Conservation (phyloP, 2,113 vertebrate species). For the Rafetus swinhoei region DNA sequence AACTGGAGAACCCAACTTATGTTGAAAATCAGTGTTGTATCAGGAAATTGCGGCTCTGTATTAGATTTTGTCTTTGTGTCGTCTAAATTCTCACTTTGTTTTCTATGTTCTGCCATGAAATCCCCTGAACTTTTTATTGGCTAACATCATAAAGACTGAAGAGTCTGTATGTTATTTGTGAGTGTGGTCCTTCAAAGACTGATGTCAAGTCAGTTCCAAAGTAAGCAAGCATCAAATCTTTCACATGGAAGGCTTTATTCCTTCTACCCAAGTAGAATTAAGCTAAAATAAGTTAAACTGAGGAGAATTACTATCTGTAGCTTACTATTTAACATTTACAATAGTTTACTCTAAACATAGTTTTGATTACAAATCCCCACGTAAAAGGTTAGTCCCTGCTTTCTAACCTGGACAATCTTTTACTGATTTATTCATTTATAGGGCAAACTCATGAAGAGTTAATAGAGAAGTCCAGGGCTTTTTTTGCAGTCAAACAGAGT, state of each 20-base stretch:
- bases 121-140: not conserved
- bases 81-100: fast-evolving
- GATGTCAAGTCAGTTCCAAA: not conserved
- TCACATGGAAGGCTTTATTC: not conserved
- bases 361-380: not conserved
- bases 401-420: not conserved
- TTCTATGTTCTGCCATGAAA: not conserved
- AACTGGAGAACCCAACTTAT: not conserved
- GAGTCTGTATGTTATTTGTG: not conserved
- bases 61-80: fast-evolving
- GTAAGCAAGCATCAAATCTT: not conserved
- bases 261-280: not conserved
- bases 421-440: not conserved
- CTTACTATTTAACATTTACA: not conserved
- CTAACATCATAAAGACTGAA: not conserved
- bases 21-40: not conserved
- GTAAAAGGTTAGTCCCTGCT: not conserved
- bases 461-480: not conserved
- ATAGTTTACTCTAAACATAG: not conserved
- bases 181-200: not conserved
- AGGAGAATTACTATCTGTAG: not conserved
- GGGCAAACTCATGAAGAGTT: not conserved
- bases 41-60: not conserved
- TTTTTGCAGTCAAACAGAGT: not conserved
- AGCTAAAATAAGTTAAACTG: not conserved